Percentiles rank a stretch among this genome's conserved stretches.
phyloP scores from a whole-genome alignment of 2,113 vertebrate species.

The Silurus meridionalis region DNA sequence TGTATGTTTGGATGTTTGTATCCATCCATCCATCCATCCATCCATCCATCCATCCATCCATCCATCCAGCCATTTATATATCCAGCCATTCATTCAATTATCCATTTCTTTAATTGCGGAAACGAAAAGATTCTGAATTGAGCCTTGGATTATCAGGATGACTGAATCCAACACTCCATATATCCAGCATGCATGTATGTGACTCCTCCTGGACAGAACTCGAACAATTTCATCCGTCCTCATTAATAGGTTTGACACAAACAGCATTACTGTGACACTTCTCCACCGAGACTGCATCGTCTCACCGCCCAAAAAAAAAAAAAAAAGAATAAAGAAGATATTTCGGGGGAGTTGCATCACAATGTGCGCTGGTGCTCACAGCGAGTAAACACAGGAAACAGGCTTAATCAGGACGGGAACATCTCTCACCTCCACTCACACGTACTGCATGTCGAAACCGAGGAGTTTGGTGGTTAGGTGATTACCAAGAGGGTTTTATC shows the following conservation, averaged over 20 bases:
- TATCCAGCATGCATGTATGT: neutral
- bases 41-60: too few relatives aligned
- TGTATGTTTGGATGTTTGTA: too few relatives aligned
- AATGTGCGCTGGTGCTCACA: constrained; percentile 26
- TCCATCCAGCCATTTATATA: too few relatives aligned
- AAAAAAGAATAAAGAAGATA: constrained; percentile 32
- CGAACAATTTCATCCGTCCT: neutral
- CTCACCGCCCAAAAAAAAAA: constrained; percentile 41
- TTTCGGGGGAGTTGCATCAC: constrained; percentile 52
- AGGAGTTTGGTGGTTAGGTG: neutral
- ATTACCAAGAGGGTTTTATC: neutral
- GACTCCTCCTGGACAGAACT: constrained; percentile 10
- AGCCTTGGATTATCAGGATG: neutral
- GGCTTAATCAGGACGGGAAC: constrained; percentile 38
- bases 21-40: too few relatives aligned
- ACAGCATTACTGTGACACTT: constrained; percentile 33
- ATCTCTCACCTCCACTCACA: constrained; percentile 12
- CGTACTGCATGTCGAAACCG: neutral
- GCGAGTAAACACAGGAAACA: constrained; percentile 51
- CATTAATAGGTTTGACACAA: constrained; percentile 27
- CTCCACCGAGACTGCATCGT: constrained; percentile 22
- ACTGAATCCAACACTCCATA: neutral
- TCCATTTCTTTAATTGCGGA: neutral
- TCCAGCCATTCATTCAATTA: too few relatives aligned
- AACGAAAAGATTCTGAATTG: neutral